phyloP scores from a whole-genome alignment of 2,888 invertebrate species.

The Malachius bipustulatus region DNA sequence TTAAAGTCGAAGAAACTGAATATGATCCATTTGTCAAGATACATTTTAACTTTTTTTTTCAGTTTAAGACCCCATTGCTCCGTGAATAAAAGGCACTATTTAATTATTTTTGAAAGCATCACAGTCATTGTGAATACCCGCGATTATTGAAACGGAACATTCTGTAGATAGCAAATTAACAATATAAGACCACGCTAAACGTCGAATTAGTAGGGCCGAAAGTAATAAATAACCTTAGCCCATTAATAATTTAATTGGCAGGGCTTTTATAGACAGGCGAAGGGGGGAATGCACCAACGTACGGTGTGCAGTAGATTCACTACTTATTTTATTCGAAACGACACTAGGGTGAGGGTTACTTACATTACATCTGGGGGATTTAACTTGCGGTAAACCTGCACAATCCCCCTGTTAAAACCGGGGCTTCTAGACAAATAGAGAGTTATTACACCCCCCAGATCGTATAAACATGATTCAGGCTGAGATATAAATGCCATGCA shows the following conservation, averaged over 20 bases:
- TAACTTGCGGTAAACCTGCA: constrained; percentile 15
- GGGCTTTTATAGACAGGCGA: constrained; percentile 20
- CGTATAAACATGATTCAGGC: neutral
- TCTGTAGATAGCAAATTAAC: no score
- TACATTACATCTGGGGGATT: constrained; percentile 19
- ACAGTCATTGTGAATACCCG: no score
- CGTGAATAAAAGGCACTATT: no score
- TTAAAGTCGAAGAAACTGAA: no score
- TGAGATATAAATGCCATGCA: no score
- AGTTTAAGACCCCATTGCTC: no score
- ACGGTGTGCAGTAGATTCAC: constrained; percentile 25
- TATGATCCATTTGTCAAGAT: no score
- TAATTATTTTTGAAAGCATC: no score
- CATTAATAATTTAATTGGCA: constrained; percentile 26
- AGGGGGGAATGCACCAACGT: no score
- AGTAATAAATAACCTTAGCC: constrained; percentile 9
- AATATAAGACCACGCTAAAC: no score
- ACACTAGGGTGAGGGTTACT: constrained; percentile 27
- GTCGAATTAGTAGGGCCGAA: neutral
- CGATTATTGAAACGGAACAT: no score
- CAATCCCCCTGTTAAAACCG: constrained; percentile 8
- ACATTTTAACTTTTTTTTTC: no score
- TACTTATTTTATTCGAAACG: constrained; percentile 27
- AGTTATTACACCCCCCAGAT: constrained; percentile 11
- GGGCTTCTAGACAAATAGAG: constrained; percentile 15